phyloP scores from a whole-genome alignment of 2,888 invertebrate species.

The Trichopria drosophilae region DNA sequence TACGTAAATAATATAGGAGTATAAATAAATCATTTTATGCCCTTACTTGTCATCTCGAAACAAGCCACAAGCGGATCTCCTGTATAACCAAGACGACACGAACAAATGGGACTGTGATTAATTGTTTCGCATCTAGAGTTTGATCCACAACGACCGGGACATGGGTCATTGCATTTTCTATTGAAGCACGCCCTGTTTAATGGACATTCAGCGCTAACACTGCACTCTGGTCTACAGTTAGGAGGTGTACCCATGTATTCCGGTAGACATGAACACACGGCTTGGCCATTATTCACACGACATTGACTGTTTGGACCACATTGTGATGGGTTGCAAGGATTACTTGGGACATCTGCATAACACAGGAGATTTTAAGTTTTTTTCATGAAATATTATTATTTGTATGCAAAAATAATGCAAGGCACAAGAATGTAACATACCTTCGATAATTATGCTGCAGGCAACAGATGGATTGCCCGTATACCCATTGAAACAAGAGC shows the following conservation, averaged over 20 bases:
- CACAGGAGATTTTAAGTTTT: too few species aligned
- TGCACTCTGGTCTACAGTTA: constrained; percentile 78
- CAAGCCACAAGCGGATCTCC: constrained; percentile 84
- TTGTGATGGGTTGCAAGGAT: constrained; percentile 67
- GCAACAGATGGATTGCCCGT: constrained; percentile 70
- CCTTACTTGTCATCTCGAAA: too few species aligned
- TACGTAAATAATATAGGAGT: too few species aligned
- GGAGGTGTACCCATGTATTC: constrained; percentile 80
- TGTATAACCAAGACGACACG: constrained; percentile 72
- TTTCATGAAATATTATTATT: too few species aligned
- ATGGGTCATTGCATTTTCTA: constrained; percentile 80
- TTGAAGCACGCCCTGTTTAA: constrained; percentile 79
- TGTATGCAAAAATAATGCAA: too few species aligned
- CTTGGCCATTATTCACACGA: constrained; percentile 71
- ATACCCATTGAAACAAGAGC: constrained; percentile 68
- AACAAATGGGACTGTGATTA: constrained; percentile 84
- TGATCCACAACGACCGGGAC: constrained; percentile 79
- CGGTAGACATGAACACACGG: constrained; percentile 78
- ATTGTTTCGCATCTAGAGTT: constrained; percentile 81
- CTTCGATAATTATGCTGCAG: constrained; percentile 60
- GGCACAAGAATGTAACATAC: not conserved
- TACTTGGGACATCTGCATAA: constrained; percentile 46
- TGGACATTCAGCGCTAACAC: constrained; percentile 80
- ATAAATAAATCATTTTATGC: not conserved
- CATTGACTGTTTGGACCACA: constrained; percentile 83